A percentile compares a stretch with the other conserved stretches of the same genome.
Evolutionary conservation across 2,113 vertebrate species (phyloP).

Genomic region (Taurulus bubalis): DNA sequence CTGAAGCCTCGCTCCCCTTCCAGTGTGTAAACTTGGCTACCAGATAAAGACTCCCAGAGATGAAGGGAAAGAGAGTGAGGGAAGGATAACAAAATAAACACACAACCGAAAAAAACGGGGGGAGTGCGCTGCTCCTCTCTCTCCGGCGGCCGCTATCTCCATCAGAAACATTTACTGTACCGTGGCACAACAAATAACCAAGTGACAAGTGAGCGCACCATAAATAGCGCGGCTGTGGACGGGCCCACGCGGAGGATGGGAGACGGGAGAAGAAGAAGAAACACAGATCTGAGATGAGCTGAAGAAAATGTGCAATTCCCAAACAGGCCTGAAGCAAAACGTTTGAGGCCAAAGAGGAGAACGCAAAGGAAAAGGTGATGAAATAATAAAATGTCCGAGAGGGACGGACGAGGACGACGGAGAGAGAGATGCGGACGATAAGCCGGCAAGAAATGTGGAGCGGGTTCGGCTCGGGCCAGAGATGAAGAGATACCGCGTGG

Average conservation of each 20-base stretch:
- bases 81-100: constrained; percentile 81
- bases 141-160: constrained; percentile 69
- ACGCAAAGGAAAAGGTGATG: constrained; percentile 31
- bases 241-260: constrained; percentile 24
- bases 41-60: constrained; percentile 80
- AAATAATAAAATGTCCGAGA: constrained; percentile 19
- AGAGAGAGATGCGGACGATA: constrained; percentile 61
- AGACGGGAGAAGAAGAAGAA: not conserved
- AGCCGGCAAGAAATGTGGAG: constrained; percentile 32
- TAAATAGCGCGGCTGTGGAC: constrained; percentile 48
- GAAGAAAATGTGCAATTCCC: constrained; percentile 19
- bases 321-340: not conserved
- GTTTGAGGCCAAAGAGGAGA: constrained; percentile 20
- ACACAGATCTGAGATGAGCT: constrained; percentile 20
- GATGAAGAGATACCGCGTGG: constrained; percentile 69
- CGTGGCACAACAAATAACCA: constrained; percentile 83
- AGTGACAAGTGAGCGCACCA: constrained; percentile 75
- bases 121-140: constrained; percentile 16
- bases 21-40: constrained; percentile 86
- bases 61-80: constrained; percentile 67
- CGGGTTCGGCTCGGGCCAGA: constrained; percentile 41
- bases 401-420: constrained; percentile 35
- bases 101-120: constrained; percentile 59
- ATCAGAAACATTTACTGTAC: constrained; percentile 82
- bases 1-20: constrained; percentile 77